These are phyloP conservation scores for Ivindomyrus marchei DNA, from an alignment of 2,113 vertebrate species.

Conservation along the genomic window DNA sequence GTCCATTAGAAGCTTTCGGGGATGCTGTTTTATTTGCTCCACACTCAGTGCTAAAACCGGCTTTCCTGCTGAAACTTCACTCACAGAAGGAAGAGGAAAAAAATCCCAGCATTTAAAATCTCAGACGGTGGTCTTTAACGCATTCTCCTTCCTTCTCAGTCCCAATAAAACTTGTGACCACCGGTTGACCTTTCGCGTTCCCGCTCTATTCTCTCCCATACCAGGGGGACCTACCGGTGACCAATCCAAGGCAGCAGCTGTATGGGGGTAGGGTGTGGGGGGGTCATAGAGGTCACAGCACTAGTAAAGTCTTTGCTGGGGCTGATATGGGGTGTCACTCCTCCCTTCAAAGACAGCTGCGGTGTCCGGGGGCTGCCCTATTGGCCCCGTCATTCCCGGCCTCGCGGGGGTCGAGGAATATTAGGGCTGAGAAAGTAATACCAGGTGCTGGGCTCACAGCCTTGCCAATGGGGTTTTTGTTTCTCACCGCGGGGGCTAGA, in stretches of 20 bases:
- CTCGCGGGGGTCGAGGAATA: conserved; percentile 58
- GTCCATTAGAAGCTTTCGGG: neutral
- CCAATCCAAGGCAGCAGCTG: conserved; percentile 58
- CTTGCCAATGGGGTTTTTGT: conserved; percentile 42
- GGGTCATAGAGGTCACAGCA: conserved; percentile 55
- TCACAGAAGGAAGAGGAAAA: conserved; percentile 41
- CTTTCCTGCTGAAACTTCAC: conserved; percentile 30
- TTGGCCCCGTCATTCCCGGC: conserved; percentile 55
- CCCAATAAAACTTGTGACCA: conserved; percentile 71
- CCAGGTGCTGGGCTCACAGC: conserved; percentile 64
- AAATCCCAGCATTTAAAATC: conserved; percentile 63
- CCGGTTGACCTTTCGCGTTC: conserved; percentile 59
- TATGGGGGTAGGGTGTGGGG: conserved; percentile 29
- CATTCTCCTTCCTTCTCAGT: conserved; percentile 45
- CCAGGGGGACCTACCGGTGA: conserved; percentile 33
- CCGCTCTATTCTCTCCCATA: conserved; percentile 28
- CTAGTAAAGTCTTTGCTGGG: conserved; percentile 69
- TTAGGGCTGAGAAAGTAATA: conserved; percentile 74
- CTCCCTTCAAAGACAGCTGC: conserved; percentile 60
- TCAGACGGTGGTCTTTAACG: conserved; percentile 65
- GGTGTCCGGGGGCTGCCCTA: conserved; percentile 50
- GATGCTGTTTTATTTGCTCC: conserved; percentile 12
- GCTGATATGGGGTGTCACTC: conserved; percentile 53
- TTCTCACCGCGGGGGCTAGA: conserved; percentile 51
- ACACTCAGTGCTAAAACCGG: neutral